Percentiles rank a stretch among this genome's conserved stretches.
Evolutionary conservation across 2,888 invertebrate species (phyloP).

Genomic region (Limnephilus marmoratus): DNA sequence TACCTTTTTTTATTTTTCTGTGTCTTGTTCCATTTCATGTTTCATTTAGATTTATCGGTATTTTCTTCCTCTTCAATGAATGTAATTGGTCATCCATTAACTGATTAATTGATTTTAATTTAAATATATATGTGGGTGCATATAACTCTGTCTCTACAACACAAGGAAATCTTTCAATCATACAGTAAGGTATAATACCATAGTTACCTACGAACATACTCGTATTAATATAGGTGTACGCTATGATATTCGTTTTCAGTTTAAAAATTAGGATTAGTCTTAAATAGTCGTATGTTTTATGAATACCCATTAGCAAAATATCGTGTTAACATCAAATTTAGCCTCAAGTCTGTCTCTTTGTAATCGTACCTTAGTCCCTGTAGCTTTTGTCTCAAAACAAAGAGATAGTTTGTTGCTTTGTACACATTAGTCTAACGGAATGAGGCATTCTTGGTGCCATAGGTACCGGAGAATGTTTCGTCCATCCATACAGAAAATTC

Average conservation of each 20-base stretch:
- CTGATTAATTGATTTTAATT: too few relatives aligned
- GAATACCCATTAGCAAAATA: not conserved
- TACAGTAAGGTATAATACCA: too few relatives aligned
- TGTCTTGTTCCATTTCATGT: too few relatives aligned
- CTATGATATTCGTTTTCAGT: not conserved
- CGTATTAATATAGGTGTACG: too few relatives aligned
- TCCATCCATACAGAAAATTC: not conserved
- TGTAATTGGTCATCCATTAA: too few relatives aligned
- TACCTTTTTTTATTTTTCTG: too few relatives aligned
- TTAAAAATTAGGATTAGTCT: not conserved
- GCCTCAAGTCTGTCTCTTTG: not conserved
- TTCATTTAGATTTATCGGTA: too few relatives aligned
- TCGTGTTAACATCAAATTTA: not conserved
- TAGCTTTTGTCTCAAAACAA: not conserved
- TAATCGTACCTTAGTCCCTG: not conserved
- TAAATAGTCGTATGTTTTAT: not conserved
- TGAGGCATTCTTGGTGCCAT: not conserved
- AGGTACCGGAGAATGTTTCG: not conserved
- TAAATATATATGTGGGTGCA: too few relatives aligned
- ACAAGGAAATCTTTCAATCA: too few relatives aligned
- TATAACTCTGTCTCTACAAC: too few relatives aligned
- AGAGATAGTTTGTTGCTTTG: not conserved
- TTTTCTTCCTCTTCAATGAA: too few relatives aligned
- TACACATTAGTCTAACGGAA: not conserved
- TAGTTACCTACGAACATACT: too few relatives aligned